Base-by-base conservation (phyloP, 2,113 vertebrate species). In the Serranochromis macrocephalus region DNA sequence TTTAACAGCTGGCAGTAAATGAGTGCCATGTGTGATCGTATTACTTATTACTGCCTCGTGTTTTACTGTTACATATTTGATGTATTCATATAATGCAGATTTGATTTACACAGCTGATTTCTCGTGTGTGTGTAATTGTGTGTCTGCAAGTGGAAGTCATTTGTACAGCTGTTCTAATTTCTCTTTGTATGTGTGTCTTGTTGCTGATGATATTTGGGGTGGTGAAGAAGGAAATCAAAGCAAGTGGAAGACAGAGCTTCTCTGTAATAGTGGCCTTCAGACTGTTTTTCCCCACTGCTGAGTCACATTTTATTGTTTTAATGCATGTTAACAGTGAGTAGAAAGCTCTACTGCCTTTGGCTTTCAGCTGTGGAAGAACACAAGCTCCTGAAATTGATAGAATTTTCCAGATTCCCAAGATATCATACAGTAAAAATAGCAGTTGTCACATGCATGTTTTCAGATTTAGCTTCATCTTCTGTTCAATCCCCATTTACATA, bases 1-100 rank as follows among this genome's bases (percentile, higher is more conserved):
- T 81, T 84, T 57, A 86, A 85, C 90, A 88, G 84, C 87, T 92
- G 85, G 81, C 16, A 54, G 45, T 82, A 58, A 66, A 83, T 84
- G 53, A 88, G 81, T 68, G 40, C 29, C 78, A 33, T 63, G 86
- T 91, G 89, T 58, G 80, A 81, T 73, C n/a, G 45, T 73, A 63
- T 85, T 79, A 89, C 45, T 71, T 88, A 82, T 85, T 31, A 75
- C 54, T 55, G 36, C 40, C 66, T 84, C 40, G 24, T 24, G 68
- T 49, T 80, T 87, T 85, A 88, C 79, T 66, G 61, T 73, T 81
- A 88, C 82, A 73, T 73, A 68, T 87, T 87, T 84, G 51, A 86
- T 87, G 53, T 45, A 87, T 85, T 81, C 66, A 86, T 88, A 58
- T 63, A 63, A 80, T 29, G 80, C 80, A 85, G 66, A 85, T 55